Base-by-base conservation (phyloP, 92 coral and sea anemone species). In the Paramuricea clavata region DNA sequence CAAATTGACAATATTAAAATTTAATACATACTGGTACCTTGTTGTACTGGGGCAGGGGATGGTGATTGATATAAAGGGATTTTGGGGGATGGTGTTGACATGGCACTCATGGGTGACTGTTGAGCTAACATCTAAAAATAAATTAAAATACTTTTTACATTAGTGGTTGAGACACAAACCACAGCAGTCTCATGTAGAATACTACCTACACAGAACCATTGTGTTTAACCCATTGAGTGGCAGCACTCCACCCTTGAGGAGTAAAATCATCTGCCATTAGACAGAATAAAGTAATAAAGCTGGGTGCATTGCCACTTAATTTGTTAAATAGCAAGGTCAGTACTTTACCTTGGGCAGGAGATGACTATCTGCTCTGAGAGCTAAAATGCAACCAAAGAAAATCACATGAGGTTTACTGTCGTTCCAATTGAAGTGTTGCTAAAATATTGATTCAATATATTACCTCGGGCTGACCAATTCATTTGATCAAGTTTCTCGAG, bases 51-150 rank as follows among this genome's bases (percentile, higher is more conserved):
- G 23, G 73, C 98, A 11, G 98, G 98, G 70, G 99, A 94, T 39
- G 97, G 98, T 43, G 96, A 92, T 42, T 93, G 41, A 15, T 91
- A 85, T 52, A 64, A 83, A 68, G 88, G 94, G 72, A 89, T 81
- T 36, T 91, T 93, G 41, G 95, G 98, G 69, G 98, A 91, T 35
- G 97, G 91, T 79, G 84, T 61, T 33, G 84, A 79, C 15, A 79
- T 79, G 73, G 6, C 8, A 16, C 47, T 79, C 34, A 79, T 25
- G 12, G 72, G 84, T 57, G 84, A 59, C 35, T 3, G 62, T 52
- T 43, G 73, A 19, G 71, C 49, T 61, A 79, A 57, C 32, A 79
- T 79, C 84, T 79, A 25, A 12, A 19, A 16, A 12, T 49, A 7
- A 1, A 12, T n/a, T 16, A 78, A 54, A 1, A 9, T 28, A 6